These are phyloP conservation scores for Dendrocincla fuliginosa DNA, from an alignment of 2,797 vertebrate species.

Conservation along the genomic window DNA sequence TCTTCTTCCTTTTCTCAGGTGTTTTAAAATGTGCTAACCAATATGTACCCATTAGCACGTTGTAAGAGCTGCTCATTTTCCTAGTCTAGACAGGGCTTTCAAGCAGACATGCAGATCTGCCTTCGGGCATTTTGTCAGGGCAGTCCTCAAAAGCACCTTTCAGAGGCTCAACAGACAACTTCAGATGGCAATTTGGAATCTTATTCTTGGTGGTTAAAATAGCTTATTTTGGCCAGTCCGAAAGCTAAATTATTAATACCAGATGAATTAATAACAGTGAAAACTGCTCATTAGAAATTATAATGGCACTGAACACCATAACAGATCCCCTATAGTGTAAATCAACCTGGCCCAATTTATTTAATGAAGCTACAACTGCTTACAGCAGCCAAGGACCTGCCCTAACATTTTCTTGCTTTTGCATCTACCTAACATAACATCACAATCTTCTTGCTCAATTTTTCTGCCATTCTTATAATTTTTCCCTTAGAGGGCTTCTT, in stretches of 20 bases:
- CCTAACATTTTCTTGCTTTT: slow-evolving; percentile 36
- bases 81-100: slow-evolving; percentile 57
- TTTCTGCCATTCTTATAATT: slow-evolving; percentile 62
- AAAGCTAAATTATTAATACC: slow-evolving; percentile 47
- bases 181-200: slow-evolving; percentile 34
- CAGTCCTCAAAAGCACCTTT: slow-evolving; percentile 45
- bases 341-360: slow-evolving; percentile 33
- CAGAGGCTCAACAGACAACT: slow-evolving; percentile 36
- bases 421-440: slow-evolving; percentile 17
- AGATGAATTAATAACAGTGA: slow-evolving; percentile 53
- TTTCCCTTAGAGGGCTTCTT: slow-evolving; percentile 67
- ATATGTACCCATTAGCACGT: slow-evolving; percentile 30
- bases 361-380: slow-evolving; percentile 46
- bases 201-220: slow-evolving; percentile 13
- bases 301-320: slow-evolving; percentile 19
- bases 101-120: slow-evolving; percentile 20
- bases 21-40: slow-evolving; percentile 18
- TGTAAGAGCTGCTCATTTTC: slow-evolving; percentile 45
- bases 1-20: not conserved
- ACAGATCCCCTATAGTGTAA: slow-evolving; percentile 36
- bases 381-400: slow-evolving; percentile 32
- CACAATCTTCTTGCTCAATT: slow-evolving; percentile 26
- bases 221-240: slow-evolving; percentile 33
- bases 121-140: slow-evolving; percentile 43
- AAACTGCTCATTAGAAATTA: slow-evolving; percentile 45